phyloP scores from a whole-genome alignment of 2,888 invertebrate genomes.

The Polymixis flavicincta region DNA sequence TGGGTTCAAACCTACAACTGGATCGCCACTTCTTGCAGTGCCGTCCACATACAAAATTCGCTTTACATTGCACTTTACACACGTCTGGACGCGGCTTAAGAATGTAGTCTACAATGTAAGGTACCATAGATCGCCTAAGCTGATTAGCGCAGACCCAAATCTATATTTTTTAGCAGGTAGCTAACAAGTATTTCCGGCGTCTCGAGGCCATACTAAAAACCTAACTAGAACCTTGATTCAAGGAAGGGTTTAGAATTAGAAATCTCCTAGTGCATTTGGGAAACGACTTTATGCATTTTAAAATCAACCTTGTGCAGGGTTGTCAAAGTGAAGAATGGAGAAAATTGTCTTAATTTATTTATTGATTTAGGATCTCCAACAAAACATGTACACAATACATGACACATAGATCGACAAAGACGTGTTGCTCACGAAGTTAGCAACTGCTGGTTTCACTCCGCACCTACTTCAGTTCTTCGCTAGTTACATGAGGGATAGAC shows the following conservation, averaged over 20 bases:
- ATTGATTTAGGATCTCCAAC: no score
- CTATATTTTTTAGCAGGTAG: conserved; percentile 25
- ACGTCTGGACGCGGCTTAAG: not conserved
- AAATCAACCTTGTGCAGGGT: conserved; percentile 62
- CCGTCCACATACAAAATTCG: not conserved
- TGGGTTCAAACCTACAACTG: no score
- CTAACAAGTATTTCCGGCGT: conserved; percentile 38
- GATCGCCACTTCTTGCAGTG: not conserved
- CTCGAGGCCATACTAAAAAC: conserved; percentile 41
- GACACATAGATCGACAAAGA: no score
- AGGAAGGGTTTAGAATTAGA: conserved; percentile 70
- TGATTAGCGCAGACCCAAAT: conserved; percentile 23
- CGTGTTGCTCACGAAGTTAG: no score
- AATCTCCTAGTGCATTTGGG: conserved; percentile 59
- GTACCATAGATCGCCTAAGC: not conserved
- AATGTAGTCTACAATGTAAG: not conserved
- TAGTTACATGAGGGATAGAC: no score
- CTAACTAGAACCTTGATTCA: conserved; percentile 51
- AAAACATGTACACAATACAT: no score
- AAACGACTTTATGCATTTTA: conserved; percentile 50
- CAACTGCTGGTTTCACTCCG: no score
- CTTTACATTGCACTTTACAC: not conserved
- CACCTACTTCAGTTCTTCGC: no score
- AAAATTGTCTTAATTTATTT: not conserved
- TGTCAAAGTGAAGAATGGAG: not conserved